A percentile compares a stretch with the other conserved stretches of the same genome.
phyloP scores from a whole-genome alignment of 92 coral and sea anemone genomes.

The Metridium senile region DNA sequence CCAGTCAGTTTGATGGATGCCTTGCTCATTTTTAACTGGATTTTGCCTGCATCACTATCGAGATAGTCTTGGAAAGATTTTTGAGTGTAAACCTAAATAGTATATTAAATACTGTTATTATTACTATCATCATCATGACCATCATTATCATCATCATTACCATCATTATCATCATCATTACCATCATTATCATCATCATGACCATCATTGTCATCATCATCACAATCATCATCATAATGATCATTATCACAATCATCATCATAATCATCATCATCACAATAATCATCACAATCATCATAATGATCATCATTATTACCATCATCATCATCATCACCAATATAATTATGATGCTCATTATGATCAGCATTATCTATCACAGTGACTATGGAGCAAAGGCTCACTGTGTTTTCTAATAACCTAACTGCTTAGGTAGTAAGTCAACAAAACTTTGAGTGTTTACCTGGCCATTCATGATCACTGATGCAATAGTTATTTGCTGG shows the following conservation, averaged over 20 bases:
- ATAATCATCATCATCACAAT: no score
- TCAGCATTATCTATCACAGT: no score
- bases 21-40: conserved; percentile 46
- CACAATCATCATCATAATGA: no score
- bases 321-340: no score
- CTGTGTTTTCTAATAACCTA: no score
- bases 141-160: not conserved
- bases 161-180: not conserved
- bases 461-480: conserved; percentile 50
- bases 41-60: conserved; percentile 38
- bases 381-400: no score
- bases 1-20: conserved; percentile 35
- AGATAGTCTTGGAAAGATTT: conserved; percentile 46
- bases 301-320: no score
- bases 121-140: not conserved
- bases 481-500: conserved; percentile 49
- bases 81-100: conserved; percentile 21
- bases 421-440: no score
- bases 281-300: no score
- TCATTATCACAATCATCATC: no score
- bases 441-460: conserved; percentile 15
- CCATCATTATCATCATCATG: not conserved
- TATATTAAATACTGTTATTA: not conserved
- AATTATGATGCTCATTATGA: no score
- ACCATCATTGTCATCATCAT: not conserved